Evolutionary conservation across 2,797 vertebrate genomes (phyloP).

Genomic region (Sebastes steindachneri): DNA sequence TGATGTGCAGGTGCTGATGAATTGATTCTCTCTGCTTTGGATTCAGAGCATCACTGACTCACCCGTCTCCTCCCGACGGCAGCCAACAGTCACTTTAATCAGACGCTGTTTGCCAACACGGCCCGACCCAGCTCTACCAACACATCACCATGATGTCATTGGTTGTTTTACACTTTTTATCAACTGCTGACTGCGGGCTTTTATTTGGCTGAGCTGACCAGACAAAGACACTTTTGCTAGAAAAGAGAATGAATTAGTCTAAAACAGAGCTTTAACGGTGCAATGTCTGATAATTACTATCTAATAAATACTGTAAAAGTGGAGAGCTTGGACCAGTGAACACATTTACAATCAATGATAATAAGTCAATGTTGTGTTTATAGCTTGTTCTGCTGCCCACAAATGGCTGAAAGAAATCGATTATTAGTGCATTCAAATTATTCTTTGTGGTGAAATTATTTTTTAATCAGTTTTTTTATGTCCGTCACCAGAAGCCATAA

Average conservation of each 20-base stretch:
- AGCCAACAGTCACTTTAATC: slow-evolving; percentile 15
- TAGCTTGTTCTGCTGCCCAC: not conserved
- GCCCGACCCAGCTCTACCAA: not conserved
- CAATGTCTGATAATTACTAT: not conserved
- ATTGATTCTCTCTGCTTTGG: slow-evolving; percentile 12
- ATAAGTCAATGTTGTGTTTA: too few species aligned
- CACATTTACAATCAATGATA: not conserved
- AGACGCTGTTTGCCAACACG: slow-evolving; percentile 10
- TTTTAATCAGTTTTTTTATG: not conserved
- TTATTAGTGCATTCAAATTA: too few species aligned
- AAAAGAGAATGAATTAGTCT: too few species aligned
- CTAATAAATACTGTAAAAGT: not conserved
- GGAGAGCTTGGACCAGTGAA: too few species aligned
- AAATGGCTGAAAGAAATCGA: too few species aligned
- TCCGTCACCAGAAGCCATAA: not conserved
- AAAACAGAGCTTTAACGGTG: not conserved
- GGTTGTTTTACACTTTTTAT: not conserved
- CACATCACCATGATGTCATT: not conserved
- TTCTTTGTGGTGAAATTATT: too few species aligned
- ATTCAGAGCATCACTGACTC: slow-evolving; percentile 17
- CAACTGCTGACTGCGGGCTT: not conserved
- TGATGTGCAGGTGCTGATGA: slow-evolving; percentile 2
- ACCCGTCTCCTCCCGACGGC: not conserved
- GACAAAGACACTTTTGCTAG: not conserved
- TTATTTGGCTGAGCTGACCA: not conserved